These are phyloP conservation scores for Ariolimax columbianus DNA, from an alignment of 2,888 invertebrate species.

Conservation along the genomic window DNA sequence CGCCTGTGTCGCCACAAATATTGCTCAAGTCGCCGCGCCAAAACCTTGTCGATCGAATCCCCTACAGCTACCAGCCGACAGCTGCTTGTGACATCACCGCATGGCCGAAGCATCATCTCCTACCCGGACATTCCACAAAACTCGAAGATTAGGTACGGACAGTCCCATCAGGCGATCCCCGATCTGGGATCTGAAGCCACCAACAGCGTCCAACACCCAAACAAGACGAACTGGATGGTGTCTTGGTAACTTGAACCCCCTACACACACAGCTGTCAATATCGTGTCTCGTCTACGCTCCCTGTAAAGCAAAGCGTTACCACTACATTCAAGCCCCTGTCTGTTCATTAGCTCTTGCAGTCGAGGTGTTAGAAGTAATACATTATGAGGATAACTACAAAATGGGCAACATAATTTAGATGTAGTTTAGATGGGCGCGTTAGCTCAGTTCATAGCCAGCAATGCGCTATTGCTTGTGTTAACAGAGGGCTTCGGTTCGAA, in stretches of 20 bases:
- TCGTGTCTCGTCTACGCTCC: no score
- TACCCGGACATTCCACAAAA: slow-evolving; percentile 46
- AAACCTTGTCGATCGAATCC: background rate
- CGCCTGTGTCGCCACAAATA: slow-evolving; percentile 57
- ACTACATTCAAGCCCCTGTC: no score
- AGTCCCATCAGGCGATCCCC: background rate
- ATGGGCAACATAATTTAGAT: no score
- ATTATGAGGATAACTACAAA: no score
- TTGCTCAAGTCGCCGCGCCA: slow-evolving; percentile 52
- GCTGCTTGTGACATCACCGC: background rate
- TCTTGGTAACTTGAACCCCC: background rate
- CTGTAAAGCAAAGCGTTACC: no score
- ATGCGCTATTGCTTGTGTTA: no score
- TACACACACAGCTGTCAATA: no score
- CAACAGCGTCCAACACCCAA: background rate
- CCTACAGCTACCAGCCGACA: background rate
- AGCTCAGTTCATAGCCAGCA: no score
- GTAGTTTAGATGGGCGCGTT: no score
- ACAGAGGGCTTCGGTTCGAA: no score
- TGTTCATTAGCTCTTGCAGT: no score
- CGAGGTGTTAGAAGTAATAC: no score
- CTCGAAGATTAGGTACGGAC: background rate
- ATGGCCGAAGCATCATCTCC: slow-evolving; percentile 39
- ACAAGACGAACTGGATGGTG: slow-evolving; percentile 7
- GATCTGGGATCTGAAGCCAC: background rate